Evolutionary conservation across 2,888 invertebrate genomes (phyloP).

Genomic region (Acholoe squamosa): DNA sequence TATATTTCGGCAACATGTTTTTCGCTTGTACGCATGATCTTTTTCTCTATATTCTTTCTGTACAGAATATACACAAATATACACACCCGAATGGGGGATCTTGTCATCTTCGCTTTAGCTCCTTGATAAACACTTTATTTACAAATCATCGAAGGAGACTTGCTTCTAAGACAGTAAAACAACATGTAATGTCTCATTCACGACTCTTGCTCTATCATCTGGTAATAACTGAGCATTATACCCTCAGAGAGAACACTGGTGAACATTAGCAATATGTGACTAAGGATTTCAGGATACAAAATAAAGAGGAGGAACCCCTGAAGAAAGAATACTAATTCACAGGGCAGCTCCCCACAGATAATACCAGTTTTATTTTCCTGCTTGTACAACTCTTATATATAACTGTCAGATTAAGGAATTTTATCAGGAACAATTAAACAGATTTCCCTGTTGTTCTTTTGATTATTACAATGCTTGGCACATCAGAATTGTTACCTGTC

Average conservation of each 20-base stretch:
- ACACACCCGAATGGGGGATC: neutral
- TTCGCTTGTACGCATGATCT: neutral
- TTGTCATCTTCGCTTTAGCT: neutral
- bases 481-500: neutral
- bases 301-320: too few species aligned
- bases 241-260: neutral
- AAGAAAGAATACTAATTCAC: too few species aligned
- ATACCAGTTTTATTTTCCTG: too few species aligned
- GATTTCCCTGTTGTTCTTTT: neutral
- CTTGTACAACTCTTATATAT: too few species aligned
- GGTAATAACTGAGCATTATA: neutral
- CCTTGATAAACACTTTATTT: neutral
- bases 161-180: neutral
- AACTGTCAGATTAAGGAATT: neutral
- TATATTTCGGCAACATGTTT: neutral
- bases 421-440: too few species aligned
- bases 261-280: too few species aligned
- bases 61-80: conserved; percentile 56
- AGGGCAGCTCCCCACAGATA: too few species aligned
- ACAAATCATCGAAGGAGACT: conserved; percentile 20
- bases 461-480: conserved; percentile 41
- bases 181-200: neutral
- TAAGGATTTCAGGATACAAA: too few species aligned
- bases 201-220: neutral
- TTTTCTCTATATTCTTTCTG: conserved; percentile 19